Conservation (phyloP, 1,140 invertebrate species). For the Harlomillsia oculata region DNA sequence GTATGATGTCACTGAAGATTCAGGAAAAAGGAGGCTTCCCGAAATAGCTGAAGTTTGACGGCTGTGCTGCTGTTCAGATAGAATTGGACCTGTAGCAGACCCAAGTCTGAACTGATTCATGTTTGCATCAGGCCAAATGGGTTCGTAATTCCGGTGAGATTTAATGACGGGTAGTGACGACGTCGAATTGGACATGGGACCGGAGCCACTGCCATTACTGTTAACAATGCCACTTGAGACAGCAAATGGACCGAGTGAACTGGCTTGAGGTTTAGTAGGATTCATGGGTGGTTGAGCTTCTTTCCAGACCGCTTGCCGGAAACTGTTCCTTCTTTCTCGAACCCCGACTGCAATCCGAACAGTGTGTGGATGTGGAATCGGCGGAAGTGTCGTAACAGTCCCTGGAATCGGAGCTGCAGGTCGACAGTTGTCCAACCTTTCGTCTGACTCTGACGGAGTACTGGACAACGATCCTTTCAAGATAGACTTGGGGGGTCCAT, state of each 20-base stretch:
- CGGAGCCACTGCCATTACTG: not conserved
- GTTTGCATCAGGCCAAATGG: slow-evolving; percentile 31
- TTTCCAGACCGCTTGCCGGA: slow-evolving; percentile 41
- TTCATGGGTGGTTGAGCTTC: slow-evolving; percentile 21
- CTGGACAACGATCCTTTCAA: slow-evolving; percentile 29
- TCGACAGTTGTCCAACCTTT: slow-evolving; percentile 5
- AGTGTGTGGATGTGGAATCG: slow-evolving; percentile 30
- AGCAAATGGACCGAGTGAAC: not conserved
- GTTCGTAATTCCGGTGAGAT: slow-evolving; percentile 31
- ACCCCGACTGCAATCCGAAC: slow-evolving; percentile 38
- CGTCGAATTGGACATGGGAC: slow-evolving; percentile 4
- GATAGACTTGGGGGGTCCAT: slow-evolving; percentile 16
- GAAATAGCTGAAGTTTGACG: not conserved
- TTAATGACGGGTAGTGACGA: not conserved
- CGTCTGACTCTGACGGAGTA: slow-evolving; percentile 31
- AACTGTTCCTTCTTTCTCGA: slow-evolving; percentile 42
- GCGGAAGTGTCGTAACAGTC: not conserved
- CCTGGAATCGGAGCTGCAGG: not conserved
- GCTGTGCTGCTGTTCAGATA: not conserved
- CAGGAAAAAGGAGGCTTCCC: no score
- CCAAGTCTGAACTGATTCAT: no score
- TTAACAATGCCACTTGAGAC: not conserved
- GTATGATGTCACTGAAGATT: no score
- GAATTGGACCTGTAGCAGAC: no score
- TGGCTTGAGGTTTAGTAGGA: not conserved